Evolutionary conservation across 23 tunicate genomes (phyloP), one percentile per base, ranked within the genome.

Genomic region (Styela plicata): DNA sequence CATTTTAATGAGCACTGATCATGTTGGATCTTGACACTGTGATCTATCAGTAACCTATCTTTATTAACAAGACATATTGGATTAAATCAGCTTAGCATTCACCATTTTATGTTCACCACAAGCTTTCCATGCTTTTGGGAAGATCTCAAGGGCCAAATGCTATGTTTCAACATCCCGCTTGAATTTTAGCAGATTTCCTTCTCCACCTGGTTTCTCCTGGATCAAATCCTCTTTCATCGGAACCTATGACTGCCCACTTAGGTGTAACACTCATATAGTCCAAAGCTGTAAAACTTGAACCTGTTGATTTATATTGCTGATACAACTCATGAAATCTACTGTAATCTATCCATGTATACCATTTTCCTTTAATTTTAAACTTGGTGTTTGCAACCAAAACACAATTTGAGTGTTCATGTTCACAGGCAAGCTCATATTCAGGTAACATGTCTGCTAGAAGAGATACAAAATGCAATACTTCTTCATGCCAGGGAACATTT

Each of bases 401-500:
- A 80, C 99, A 95, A 74, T 95, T 95, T 62, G 99, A 95, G 69
- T 95, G 99, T 37, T 95, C 99, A 80, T 95, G 99, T 70, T 95
- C 99, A 70, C 92, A 83, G 16, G 99, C 89, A 63, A 95, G 79
- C 32, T 86, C 96, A 69, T 95, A 95, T 27, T 79, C 86, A 13
- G 88, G 86, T 33, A 95, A 63, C 19, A 79, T 3, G 5, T 70
- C 70, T 1, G 86, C 89, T 32, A 95, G 69, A 80, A 73, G 74
- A 13, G 28, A 67, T 17, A 90, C 95, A 83, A 95, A 95, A 36
- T 85, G 63, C 61, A 95, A 53, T 22, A 95, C 96, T 74, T 95
- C 96, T 36, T 95, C 99, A 70, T 95, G 99, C 99, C 99, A 95
- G 24, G 99, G 99, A 2, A 95, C 99, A 76, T 95, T 95, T 70